A percentile compares a stretch with the other conserved stretches of the same genome.
These are phyloP conservation scores for Eospalax fontanierii DNA, from an alignment of 2,797 vertebrate species.

Conservation along the genomic window DNA sequence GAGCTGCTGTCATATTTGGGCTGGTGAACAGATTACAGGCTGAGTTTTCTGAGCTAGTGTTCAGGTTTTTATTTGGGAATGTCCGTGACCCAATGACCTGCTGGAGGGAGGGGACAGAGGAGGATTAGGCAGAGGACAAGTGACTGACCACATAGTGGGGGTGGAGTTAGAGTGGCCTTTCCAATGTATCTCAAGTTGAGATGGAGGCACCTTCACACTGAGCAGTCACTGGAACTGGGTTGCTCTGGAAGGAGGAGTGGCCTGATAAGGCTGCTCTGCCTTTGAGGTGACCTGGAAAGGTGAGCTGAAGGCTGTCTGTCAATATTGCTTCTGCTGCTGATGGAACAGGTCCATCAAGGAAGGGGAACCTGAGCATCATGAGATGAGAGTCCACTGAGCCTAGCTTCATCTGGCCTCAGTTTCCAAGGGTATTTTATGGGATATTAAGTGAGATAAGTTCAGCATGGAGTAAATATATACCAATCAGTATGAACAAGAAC, in stretches of 20 bases:
- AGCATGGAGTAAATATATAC: background rate
- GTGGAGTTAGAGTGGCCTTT: background rate
- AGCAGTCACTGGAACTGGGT: background rate
- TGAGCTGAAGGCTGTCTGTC: background rate
- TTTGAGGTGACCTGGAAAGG: background rate
- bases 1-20: background rate
- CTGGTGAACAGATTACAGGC: background rate
- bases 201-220: background rate
- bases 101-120: background rate
- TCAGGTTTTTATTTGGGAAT: background rate
- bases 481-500: background rate
- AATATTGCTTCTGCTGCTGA: background rate
- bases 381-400: background rate
- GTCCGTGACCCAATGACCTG: background rate
- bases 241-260: background rate
- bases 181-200: background rate
- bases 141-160: background rate
- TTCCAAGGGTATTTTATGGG: constrained; percentile 38
- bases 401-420: background rate
- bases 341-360: background rate
- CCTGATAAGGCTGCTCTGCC: background rate
- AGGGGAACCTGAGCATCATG: background rate
- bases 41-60: background rate
- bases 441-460: constrained; percentile 7
- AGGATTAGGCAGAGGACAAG: background rate